Evolutionary conservation across 2,797 vertebrate genomes (phyloP), one percentile per base, ranked within the genome.

Genomic region (Mus spretus): DNA sequence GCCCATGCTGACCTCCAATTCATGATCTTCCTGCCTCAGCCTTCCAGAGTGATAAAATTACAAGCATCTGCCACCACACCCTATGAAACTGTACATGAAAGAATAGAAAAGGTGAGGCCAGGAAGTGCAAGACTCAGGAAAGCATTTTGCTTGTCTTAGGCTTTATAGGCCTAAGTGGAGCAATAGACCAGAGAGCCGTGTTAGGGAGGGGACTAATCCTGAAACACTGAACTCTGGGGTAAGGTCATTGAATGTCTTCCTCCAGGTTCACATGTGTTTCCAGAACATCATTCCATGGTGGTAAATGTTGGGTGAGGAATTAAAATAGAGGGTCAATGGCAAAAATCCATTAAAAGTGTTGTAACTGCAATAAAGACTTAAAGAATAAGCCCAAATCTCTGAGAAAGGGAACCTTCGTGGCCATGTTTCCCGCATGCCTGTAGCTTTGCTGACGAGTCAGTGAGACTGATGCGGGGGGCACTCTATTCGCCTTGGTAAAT

Each of bases 111-210:
- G 14, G 3, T 13, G 28, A 6, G 50, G 44, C 65, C n/a, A 74
- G 37, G 34, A 88, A 88, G 28, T 67, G 12, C 61, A 57, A 57
- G 24, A 26, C 4, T 9, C 22, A n/a, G 70, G 31, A 22, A 74
- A 72, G 44, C 7, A 0, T 50, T 57, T 50, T 57, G 67, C 65
- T 34, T n/a, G 26, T 24, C 6, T 0, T 31, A 4, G 8, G 37
- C 10, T 12, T 20, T 24, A 1, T 24, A 75, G 53, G 24, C 55
- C 28, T 22, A 15, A 63, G 47, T 50, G 19, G 17, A 80, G 19
- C 47, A 59, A 7, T n/a, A 34, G 4, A 0, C 4, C 1, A 6
- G 14, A 1, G 78, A 22, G 10, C 15, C 1, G 40, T 8, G 20
- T 74, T 78, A 24, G 44, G 13, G 20, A 26, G 8, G 74, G 2